Conservation (phyloP, 2,888 invertebrate species). For the Agrotis puta region DNA sequence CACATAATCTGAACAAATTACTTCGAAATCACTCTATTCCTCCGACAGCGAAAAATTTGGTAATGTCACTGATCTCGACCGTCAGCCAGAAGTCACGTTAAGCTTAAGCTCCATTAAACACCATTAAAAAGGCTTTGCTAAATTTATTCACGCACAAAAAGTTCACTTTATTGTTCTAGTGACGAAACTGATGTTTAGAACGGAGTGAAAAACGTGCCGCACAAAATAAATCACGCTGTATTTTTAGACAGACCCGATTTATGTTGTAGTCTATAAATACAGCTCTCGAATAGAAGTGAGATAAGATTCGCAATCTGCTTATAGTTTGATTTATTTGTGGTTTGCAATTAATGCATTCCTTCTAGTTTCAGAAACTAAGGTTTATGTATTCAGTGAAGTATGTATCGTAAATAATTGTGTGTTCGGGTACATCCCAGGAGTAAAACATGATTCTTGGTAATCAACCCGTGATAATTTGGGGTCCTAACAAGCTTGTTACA, state of each 20-base stretch:
- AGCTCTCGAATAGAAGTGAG: constrained; percentile 6
- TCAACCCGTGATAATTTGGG: not conserved
- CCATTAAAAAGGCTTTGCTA: constrained; percentile 32
- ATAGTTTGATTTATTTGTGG: constrained; percentile 2
- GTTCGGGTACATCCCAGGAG: not conserved
- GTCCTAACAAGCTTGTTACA: constrained; percentile 1
- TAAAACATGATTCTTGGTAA: constrained; percentile 4
- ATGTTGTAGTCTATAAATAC: constrained; percentile 20
- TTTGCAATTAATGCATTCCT: not conserved
- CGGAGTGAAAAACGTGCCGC: not conserved
- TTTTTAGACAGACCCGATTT: constrained; percentile 23
- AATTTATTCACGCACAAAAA: constrained; percentile 5
- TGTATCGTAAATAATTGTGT: not conserved
- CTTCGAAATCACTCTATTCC: not conserved
- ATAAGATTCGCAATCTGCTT: not conserved
- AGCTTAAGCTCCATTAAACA: constrained; percentile 36
- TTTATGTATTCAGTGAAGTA: constrained; percentile 12
- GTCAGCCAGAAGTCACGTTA: constrained; percentile 38
- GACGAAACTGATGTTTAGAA: constrained; percentile 14
- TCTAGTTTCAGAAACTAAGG: not conserved
- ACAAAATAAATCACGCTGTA: constrained; percentile 12
- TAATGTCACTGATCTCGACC: constrained; percentile 33
- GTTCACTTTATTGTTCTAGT: constrained; percentile 16
- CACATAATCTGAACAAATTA: constrained; percentile 19
- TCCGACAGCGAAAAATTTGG: constrained; percentile 4